Base-by-base conservation (phyloP, 2,113 vertebrate species). In the Tiliqua scincoides region DNA sequence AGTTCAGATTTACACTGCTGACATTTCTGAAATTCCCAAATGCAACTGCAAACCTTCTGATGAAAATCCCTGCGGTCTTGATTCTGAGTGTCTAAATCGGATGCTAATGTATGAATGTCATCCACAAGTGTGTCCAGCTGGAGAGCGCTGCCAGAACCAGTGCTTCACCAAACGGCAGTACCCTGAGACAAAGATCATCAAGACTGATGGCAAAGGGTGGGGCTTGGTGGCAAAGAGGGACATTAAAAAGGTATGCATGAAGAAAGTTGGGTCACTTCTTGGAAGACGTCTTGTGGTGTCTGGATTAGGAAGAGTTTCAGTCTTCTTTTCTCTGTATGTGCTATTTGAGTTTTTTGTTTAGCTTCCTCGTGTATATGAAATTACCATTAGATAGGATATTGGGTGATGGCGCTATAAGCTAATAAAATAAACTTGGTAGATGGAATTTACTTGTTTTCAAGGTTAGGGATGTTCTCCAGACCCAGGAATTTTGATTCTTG, bases 71-170 rank as follows among this genome's bases (percentile, higher is more conserved):
- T 99, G 99, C 14, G 98, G 99, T 85, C 97, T 96, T 4, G 99
- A 99, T 82, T 99, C 99, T 0, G 98, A 99, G 95, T 99, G 99
- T 87, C 95, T 99, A 23, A 99, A 99, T 93, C 96, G 99, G 79
- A 99, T 99, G 99, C 95, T 99, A 87, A 98, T 99, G 97, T 99
- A 99, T 20, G 99, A 99, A 95, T 99, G 99, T 93, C 99, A 99
- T 90, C 98, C 99, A 0, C 97, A 99, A 91, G 98, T 99, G 6
- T 99, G 99, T 76, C 99, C 98, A 0, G 98, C 97, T 0, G 98
- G 97, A 0, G 97, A 95, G 43, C 95, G 92, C 63, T 99, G 99
- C 96, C 98, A 99, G 73, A 99, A 99, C 96, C 99, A 99, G 93
- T 98, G 98, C 94, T 99, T 99, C 75, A 99, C 97, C 37, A 98